phyloP scores from a whole-genome alignment of 2,113 vertebrate species.

The Eurystomus gularis region DNA sequence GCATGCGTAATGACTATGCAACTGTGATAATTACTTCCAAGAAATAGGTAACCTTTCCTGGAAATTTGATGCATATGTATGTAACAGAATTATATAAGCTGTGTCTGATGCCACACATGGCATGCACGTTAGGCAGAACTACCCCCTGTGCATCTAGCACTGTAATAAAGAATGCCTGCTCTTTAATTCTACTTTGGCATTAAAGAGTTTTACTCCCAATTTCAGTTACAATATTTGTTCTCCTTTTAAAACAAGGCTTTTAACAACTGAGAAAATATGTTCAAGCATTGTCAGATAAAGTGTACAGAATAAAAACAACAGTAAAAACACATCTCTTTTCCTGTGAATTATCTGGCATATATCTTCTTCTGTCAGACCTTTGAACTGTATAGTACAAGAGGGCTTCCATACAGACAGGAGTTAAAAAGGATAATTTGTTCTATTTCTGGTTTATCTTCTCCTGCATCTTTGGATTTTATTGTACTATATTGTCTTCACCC shows the following conservation, averaged over 20 bases:
- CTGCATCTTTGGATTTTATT: background rate
- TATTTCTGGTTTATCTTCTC: background rate
- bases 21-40: no score
- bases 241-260: background rate
- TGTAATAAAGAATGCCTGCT: no score
- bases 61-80: no score
- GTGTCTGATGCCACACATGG: no score
- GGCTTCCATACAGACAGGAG: background rate
- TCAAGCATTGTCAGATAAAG: background rate
- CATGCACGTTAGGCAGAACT: no score
- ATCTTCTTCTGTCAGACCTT: background rate
- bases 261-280: background rate
- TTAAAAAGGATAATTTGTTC: background rate
- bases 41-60: no score
- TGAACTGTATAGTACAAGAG: background rate
- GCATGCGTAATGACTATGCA: no score
- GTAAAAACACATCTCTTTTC: background rate
- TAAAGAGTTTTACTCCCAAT: no score
- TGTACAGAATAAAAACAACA: background rate
- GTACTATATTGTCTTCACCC: background rate
- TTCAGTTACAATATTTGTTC: no score
- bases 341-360: background rate
- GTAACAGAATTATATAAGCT: no score
- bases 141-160: no score
- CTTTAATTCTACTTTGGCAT: no score